A percentile compares a stretch with the other conserved stretches of the same genome.
phyloP scores from a whole-genome alignment of 2,113 vertebrate species.

The Corythornis madagascariensis region DNA sequence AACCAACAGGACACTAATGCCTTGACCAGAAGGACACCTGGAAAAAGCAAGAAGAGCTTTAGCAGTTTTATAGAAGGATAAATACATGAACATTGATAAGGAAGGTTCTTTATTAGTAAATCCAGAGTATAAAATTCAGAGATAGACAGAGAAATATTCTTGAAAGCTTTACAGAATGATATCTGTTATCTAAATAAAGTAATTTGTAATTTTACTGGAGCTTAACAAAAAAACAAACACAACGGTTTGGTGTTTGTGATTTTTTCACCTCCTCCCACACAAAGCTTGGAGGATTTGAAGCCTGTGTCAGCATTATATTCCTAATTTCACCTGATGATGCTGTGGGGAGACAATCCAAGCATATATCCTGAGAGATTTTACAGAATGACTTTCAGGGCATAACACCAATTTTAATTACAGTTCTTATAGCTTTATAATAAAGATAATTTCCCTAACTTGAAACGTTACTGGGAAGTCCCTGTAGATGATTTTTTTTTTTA shows the following conservation, averaged over 20 bases:
- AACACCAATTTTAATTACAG: neutral
- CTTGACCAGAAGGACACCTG: neutral
- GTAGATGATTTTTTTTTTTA: neutral
- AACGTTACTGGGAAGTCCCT: neutral
- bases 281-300: neutral
- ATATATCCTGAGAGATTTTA: neutral
- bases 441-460: neutral
- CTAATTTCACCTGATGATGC: neutral
- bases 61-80: neutral
- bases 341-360: neutral
- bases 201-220: neutral
- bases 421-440: neutral
- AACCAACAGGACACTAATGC: neutral
- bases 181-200: neutral
- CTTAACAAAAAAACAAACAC: neutral
- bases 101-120: neutral
- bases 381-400: neutral
- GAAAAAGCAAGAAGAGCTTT: neutral
- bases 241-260: neutral
- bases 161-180: neutral
- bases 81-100: fast-evolving
- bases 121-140: neutral
- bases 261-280: neutral
- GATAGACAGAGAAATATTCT: neutral
- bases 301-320: neutral